Evolutionary conservation across 1,140 invertebrate genomes (phyloP), one percentile per base, ranked within the genome.

Genomic region (Campoletis sonorensis): DNA sequence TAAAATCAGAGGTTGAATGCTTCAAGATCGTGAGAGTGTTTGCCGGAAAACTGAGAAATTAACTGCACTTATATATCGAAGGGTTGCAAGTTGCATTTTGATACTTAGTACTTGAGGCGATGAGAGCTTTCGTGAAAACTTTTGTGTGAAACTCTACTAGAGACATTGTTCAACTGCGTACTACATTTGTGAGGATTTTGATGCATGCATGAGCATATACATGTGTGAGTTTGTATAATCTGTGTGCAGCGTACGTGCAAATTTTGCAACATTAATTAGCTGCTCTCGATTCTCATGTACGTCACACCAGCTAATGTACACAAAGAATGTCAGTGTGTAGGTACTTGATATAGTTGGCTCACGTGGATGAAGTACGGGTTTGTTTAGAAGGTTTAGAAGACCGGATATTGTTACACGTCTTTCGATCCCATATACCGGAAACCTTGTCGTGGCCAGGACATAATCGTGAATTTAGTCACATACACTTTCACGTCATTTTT

Each of bases 221-320:
- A 4, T 54, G 49, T 54, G 49, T 54, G 49, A 1, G 10, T 10
- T 3, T 13, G 49, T n/a, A 16, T 61, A n/a, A n/a, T 18, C 1
- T 18, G 21, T 23, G 18, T 61, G 58, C 18, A 8, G 64, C 27
- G 64, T 13, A 67, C 27, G 26, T 4, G 27, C 30, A 45, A 68
- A 70, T 70, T 70, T 70, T 15, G 30, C 67, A 70, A 70, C 67
- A 33, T 33, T 33, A 33, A 70, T 70, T 70, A 70, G 15, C 30
- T 70, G 30, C 67, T 37, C 30, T 70, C 30, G 67, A 70, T 70
- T 70, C 67, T 33, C 30, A 30, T 70, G 67, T 16, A 70, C 27
- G 30, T n/a, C 67, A 33, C 67, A 67, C 13, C 4, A 33, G 13
- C 67, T 70, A 16, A 70, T 70, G 18, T 18, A 70, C 27, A 70